Conservation (phyloP, 1,140 invertebrate species). For the Euura saliciscinereae region DNA sequence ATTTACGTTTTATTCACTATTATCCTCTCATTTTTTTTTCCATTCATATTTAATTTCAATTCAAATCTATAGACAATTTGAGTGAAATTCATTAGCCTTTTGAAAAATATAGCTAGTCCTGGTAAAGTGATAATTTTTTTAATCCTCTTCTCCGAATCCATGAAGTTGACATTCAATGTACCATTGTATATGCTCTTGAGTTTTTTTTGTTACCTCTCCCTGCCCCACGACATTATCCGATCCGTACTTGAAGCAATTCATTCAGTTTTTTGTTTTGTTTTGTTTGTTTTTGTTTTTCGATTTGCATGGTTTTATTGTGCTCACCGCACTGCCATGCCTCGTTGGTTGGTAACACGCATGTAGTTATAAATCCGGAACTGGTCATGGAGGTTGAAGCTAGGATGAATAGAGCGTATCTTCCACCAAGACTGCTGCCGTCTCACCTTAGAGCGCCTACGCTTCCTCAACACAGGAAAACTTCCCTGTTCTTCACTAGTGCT, state of each 20-base stretch:
- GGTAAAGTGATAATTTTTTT: no score
- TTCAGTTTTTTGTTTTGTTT: constrained; percentile 34
- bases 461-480: constrained; percentile 57
- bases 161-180: constrained; percentile 23
- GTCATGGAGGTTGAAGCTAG: constrained; percentile 86
- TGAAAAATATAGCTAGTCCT: no score
- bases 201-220: constrained; percentile 11
- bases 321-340: constrained; percentile 53
- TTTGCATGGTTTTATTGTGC: constrained; percentile 64
- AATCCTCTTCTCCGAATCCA: no score
- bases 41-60: no score
- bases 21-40: no score
- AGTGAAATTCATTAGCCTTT: no score
- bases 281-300: constrained; percentile 53
- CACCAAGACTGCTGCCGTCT: constrained; percentile 67
- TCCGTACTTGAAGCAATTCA: constrained; percentile 23
- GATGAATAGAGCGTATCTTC: constrained; percentile 82
- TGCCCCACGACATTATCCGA: no score
- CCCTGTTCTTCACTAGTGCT: constrained; percentile 52
- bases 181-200: constrained; percentile 19
- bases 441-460: constrained; percentile 51
- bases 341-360: constrained; percentile 59
- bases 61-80: no score
- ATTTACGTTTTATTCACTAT: constrained; percentile 21
- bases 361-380: constrained; percentile 86